Percentiles rank a stretch among this genome's conserved stretches.
phyloP scores from a whole-genome alignment of 2,888 invertebrate species.

The Coronaproctus castanopsis region DNA sequence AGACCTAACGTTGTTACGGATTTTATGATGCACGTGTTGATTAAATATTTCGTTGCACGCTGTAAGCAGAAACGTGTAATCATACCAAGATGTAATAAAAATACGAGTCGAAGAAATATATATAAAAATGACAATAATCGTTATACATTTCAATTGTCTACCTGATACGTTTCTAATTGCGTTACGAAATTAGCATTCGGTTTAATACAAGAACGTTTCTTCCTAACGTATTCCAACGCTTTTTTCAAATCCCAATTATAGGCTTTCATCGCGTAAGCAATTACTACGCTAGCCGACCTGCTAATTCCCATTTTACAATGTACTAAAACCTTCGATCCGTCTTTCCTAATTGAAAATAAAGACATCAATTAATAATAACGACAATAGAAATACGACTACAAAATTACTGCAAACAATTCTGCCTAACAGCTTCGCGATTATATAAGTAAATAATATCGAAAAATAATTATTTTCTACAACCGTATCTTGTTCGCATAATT shows the following conservation, averaged over 20 bases:
- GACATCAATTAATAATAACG: not conserved
- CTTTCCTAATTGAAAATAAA: constrained; percentile 46
- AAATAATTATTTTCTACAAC: too few species aligned
- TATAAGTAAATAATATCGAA: not conserved
- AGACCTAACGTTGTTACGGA: too few species aligned
- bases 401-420: not conserved
- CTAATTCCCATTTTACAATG: constrained; percentile 99
- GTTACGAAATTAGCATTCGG: constrained; percentile 87
- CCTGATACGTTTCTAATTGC: constrained; percentile 75
- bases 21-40: too few species aligned
- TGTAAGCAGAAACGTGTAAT: too few species aligned
- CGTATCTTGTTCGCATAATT: too few species aligned
- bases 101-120: too few species aligned
- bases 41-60: too few species aligned
- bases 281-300: constrained; percentile 91
- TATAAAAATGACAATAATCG: too few species aligned
- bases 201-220: constrained; percentile 78
- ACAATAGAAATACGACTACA: not conserved
- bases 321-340: constrained; percentile 83
- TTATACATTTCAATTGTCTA: constrained; percentile 14
- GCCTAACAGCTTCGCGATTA: not conserved
- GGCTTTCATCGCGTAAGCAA: constrained; percentile 96
- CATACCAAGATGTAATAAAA: too few species aligned
- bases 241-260: constrained; percentile 80
- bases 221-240: constrained; percentile 74